Conservation (phyloP, 2,797 vertebrate species). For the Onychomys torridus region DNA sequence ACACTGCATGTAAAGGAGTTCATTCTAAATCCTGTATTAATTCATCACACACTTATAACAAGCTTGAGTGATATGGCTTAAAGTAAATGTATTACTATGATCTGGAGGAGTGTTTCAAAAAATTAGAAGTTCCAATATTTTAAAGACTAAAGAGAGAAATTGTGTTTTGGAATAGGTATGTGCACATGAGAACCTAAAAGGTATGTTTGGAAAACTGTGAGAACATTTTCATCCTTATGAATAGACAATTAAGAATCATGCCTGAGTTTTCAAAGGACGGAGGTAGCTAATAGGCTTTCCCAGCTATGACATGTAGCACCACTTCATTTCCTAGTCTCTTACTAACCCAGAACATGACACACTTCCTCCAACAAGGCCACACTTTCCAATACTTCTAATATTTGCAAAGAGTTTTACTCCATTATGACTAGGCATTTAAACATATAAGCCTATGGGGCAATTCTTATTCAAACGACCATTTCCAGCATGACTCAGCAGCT, state of each 20-base stretch:
- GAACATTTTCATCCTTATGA: not conserved
- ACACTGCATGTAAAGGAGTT: not conserved
- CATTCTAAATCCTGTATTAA: not conserved
- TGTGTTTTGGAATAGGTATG: not conserved
- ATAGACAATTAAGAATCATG: not conserved
- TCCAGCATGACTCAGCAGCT: not conserved
- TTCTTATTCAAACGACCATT: not conserved
- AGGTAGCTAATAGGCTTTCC: not conserved
- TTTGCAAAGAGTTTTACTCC: no score
- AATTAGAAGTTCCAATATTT: not conserved
- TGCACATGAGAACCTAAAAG: not conserved
- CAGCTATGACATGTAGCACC: not conserved
- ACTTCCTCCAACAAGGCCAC: not conserved
- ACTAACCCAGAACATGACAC: not conserved
- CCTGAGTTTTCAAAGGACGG: not conserved
- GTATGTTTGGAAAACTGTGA: not conserved
- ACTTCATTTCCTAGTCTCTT: not conserved
- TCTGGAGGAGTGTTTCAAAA: not conserved
- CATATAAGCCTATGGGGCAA: not conserved
- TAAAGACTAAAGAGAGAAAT: not conserved
- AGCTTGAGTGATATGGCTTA: fast-evolving
- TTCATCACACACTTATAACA: not conserved
- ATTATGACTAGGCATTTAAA: no score
- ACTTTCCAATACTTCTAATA: not conserved
- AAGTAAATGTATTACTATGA: not conserved